Conservation (phyloP, 2,888 invertebrate species). For the Emmelina monodactyla region DNA sequence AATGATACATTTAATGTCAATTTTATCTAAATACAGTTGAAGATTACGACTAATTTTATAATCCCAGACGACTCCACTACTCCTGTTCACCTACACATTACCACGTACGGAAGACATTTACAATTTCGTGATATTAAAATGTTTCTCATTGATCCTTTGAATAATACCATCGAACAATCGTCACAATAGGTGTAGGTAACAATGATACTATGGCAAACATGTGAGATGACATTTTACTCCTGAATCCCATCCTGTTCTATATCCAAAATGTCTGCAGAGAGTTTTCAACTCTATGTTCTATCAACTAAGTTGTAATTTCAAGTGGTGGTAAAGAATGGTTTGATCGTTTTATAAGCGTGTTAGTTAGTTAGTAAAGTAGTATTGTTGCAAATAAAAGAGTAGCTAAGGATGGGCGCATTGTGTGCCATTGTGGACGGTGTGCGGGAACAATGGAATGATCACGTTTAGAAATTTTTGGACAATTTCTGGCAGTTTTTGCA, state of each 20-base stretch:
- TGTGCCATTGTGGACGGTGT: constrained; percentile 60
- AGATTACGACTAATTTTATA: too few species aligned
- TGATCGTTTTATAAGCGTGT: constrained; percentile 18
- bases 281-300: neutral
- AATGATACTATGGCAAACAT: constrained; percentile 64
- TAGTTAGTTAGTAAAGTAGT: constrained; percentile 54
- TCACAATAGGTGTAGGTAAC: constrained; percentile 60
- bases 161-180: constrained; percentile 51
- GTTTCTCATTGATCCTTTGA: constrained; percentile 56
- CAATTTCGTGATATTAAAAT: constrained; percentile 66
- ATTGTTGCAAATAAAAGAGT: constrained; percentile 56
- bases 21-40: too few species aligned
- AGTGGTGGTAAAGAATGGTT: constrained; percentile 10
- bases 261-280: too few species aligned
- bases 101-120: constrained; percentile 57
- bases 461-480: constrained; percentile 60
- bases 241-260: too few species aligned
- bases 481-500: constrained; percentile 59
- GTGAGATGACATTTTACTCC: constrained; percentile 40
- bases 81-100: constrained; percentile 16
- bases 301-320: constrained; percentile 5
- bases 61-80: constrained; percentile 20
- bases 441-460: constrained; percentile 50
- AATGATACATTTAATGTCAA: too few species aligned
- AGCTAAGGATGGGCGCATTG: constrained; percentile 61